Base-by-base conservation (phyloP, 2,888 invertebrate species). In the Lagria hirta region DNA sequence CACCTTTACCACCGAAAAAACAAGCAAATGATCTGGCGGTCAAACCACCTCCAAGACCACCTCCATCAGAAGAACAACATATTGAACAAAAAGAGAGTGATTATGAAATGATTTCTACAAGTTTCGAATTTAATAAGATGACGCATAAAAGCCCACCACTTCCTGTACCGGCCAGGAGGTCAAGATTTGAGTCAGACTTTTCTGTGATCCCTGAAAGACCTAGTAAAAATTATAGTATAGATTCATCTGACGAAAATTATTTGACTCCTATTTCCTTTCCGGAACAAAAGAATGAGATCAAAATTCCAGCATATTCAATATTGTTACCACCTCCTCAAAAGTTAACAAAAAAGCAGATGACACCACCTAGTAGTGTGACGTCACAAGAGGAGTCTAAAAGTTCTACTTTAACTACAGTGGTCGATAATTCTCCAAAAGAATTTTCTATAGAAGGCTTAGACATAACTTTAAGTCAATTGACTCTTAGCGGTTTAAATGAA, bases 401-500 rank as follows among this genome's bases (percentile, higher is more conserved):
- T n/a, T 58, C 61, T 15, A 58, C 56, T 49, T 30, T 59, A 66
- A 43, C 66, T 27, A 43, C 51, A 5, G 48, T 68, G 33, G 10
- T 21, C 3, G 73, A 72, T 37, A 72, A 71, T 56, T 20, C 28
- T 4, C 6, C 14, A n/a, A 8, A 5, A 6, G 17, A 52, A 49
- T 73, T 29, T 52, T 72, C 61, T 8, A 38, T 68, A 17, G 69
- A 71, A 0, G 75, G 79, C 3, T 75, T 86, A 57, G 88, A 90
- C 66, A 88, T 90, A 52, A 90, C 90, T 1, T 75, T 91, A 44
- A 85, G 83, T 59, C 89, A 92, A 66, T 76, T 92, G 43, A 84
- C 91, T 16, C 84, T 88, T 2, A 81, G 88, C 62, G 86, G 86
- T 54, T 80, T 92, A 63, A 85, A 86, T 54, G 90, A 92, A 49